phyloP scores from a whole-genome alignment of 2,888 invertebrate genomes.

The Leptinotarsa tumamoca region DNA sequence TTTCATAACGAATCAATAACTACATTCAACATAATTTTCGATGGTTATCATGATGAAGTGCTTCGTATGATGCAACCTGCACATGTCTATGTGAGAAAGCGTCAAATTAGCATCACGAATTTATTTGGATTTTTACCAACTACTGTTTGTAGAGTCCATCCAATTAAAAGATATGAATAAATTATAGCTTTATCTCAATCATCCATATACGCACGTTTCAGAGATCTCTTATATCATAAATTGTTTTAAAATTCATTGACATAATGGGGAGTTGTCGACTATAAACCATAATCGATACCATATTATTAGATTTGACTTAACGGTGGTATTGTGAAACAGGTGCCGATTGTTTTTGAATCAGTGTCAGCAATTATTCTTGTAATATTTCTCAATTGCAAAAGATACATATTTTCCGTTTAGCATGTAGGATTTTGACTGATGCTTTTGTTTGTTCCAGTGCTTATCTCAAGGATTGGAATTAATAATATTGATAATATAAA shows the following conservation, averaged over 20 bases:
- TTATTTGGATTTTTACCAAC: constrained; percentile 11
- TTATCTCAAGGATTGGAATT: neutral
- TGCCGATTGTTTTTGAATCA: constrained; percentile 9
- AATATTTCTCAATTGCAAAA: neutral
- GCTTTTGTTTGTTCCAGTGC: neutral
- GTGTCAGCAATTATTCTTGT: neutral
- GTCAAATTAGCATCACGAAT: constrained; percentile 16
- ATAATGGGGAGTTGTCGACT: constrained; percentile 3
- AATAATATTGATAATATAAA: no score
- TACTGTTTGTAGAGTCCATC: constrained; percentile 9
- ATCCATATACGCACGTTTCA: constrained; percentile 17
- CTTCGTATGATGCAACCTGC: neutral
- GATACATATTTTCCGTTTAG: neutral
- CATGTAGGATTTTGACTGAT: neutral
- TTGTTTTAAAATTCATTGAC: constrained; percentile 9
- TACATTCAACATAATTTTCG: neutral
- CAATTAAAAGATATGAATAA: constrained; percentile 17
- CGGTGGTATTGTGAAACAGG: constrained; percentile 18
- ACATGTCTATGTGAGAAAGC: constrained; percentile 8
- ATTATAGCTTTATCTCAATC: constrained; percentile 10
- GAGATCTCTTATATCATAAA: constrained; percentile 7
- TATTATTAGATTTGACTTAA: constrained; percentile 11
- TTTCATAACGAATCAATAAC: neutral
- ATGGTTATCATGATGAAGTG: neutral
- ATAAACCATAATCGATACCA: constrained; percentile 15